Base-by-base conservation (phyloP, 2,888 invertebrate genomes). In the Oscheius sp. region DNA sequence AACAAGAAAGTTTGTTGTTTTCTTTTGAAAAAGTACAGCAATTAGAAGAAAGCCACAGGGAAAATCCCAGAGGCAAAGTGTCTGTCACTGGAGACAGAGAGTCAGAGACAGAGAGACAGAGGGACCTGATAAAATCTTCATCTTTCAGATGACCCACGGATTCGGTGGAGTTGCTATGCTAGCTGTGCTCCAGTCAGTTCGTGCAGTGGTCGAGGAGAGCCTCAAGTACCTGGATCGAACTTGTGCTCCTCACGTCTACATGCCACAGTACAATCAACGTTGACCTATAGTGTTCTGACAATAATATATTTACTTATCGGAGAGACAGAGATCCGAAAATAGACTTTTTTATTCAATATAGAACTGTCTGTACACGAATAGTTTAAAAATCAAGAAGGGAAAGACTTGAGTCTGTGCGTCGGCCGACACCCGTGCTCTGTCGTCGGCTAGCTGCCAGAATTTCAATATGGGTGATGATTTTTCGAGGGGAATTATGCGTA, bases 141-240 rank as follows among this genome's bases (percentile, higher is more conserved):
- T 60, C 21, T 70, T 79, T 51, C 72, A 86, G 86, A 79, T 98
- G 89, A 96, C 96, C 57, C 98, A 99, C 90, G 98, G 99, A 70
- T 99, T 99, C 91, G 99, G 99, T 11, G 95, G 96, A 77, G 97
- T 98, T 29, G 98, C 98, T 81, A 96, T 99, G 75, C 95, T 96
- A 35, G 97, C 98, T 37, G 96, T 97, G 0, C 93, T 99, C 53
- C 96, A 96, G 78, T 96, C 97, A 85, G 94, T 98, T 90, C 93
- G 95, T 93, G 95, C 95, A 91, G 96, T 96, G 92, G 93, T 98
- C 68, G 81, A 83, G 50, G 84, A 84, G 62, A 79, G 81, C 53
- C 74, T 84, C 47, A 79, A 79, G 37, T 80, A 80, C 51, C 77
- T 84, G 50, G 84, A 82, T 57, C 66, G 80, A 42, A 76, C 76